phyloP scores from a whole-genome alignment of 2,113 vertebrate genomes.

The Takifugu bimaculatus region DNA sequence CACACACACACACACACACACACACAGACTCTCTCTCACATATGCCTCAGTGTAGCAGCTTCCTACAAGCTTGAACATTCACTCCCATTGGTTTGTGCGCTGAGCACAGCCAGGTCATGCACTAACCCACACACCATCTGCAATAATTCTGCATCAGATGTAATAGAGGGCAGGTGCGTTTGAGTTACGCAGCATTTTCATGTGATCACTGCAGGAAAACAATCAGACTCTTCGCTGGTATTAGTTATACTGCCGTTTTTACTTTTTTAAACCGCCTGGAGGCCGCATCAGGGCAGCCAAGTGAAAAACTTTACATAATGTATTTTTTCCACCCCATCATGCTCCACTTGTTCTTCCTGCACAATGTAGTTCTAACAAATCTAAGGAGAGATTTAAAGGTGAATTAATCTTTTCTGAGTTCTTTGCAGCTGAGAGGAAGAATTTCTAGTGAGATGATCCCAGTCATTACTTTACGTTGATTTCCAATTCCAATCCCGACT shows the following conservation, averaged over 20 bases:
- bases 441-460: no score
- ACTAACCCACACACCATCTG: conserved; percentile 27
- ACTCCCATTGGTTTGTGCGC: conserved; percentile 26
- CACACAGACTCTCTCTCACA: no score
- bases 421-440: neutral
- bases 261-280: neutral
- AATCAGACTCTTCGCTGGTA: neutral
- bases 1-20: neutral
- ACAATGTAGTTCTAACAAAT: conserved; percentile 26
- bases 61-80: conserved; percentile 31
- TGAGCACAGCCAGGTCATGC: conserved; percentile 18
- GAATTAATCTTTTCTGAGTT: neutral
- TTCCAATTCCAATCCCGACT: neutral
- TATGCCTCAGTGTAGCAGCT: conserved; percentile 19
- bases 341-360: neutral
- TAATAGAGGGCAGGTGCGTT: neutral
- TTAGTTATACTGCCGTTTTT: neutral
- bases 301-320: conserved; percentile 12
- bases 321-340: conserved; percentile 2
- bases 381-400: conserved; percentile 18
- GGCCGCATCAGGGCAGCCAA: conserved; percentile 28
- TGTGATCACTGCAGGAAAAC: neutral
- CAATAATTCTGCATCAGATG: conserved; percentile 9
- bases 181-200: neutral
- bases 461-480: neutral